These are phyloP conservation scores for Orthosia gothica DNA, from an alignment of 2,888 invertebrate genomes.

Conservation along the genomic window DNA sequence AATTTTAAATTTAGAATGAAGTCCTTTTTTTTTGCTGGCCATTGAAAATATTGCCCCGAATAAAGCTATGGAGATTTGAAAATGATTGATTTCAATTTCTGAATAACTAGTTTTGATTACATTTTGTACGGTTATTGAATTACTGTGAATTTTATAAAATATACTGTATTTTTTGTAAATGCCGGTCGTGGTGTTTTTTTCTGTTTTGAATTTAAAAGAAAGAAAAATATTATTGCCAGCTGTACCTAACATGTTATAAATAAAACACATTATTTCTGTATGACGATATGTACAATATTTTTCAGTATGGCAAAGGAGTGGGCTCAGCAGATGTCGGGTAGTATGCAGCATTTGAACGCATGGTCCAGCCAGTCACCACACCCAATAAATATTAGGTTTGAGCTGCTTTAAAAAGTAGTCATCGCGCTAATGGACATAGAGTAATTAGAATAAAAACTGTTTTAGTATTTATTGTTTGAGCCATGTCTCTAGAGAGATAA, in stretches of 20 bases:
- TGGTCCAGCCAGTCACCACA: background rate
- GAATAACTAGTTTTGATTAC: slow-evolving; percentile 19
- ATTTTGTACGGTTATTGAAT: background rate
- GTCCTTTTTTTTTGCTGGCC: slow-evolving; percentile 49
- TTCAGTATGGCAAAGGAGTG: too few species aligned
- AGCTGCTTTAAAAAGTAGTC: background rate
- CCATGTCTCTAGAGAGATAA: background rate
- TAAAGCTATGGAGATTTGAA: slow-evolving; percentile 4
- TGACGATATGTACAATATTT: too few species aligned
- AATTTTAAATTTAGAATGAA: slow-evolving; percentile 75
- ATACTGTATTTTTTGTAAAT: background rate
- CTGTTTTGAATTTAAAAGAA: background rate
- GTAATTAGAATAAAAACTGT: background rate
- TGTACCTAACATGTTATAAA: too few species aligned
- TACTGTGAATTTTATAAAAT: background rate
- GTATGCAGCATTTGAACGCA: background rate
- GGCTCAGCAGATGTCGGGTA: too few species aligned
- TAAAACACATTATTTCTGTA: too few species aligned
- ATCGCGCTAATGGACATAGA: background rate
- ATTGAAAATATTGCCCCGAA: background rate
- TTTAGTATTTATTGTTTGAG: background rate
- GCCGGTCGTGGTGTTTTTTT: background rate
- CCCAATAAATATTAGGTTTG: background rate
- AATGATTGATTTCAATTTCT: background rate
- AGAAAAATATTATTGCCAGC: too few species aligned